Conservation (phyloP, 2,113 vertebrate genomes). For the Gallinago paraguaiae region DNA sequence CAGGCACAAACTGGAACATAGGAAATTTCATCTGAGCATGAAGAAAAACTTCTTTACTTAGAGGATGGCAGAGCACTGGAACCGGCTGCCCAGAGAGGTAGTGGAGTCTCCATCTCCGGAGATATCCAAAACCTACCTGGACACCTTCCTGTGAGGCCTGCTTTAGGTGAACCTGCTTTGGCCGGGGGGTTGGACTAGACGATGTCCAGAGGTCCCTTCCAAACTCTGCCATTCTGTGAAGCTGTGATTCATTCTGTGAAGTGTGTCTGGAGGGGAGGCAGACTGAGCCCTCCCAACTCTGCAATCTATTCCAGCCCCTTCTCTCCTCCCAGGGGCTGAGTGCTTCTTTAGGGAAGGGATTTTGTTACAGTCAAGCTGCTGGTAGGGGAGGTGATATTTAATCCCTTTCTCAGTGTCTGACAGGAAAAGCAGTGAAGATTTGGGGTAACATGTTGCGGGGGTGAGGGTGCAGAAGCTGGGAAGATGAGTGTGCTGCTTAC, state of each 20-base stretch:
- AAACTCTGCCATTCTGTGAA: background rate
- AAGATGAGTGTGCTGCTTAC: background rate
- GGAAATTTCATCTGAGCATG: background rate
- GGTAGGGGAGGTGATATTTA: background rate
- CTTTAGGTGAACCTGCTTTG: background rate
- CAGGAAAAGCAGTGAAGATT: background rate
- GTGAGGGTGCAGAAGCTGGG: background rate
- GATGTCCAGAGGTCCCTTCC: background rate
- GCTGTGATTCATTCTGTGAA: background rate
- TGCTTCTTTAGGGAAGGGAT: fast-evolving
- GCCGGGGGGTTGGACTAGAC: background rate
- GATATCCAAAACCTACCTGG: background rate
- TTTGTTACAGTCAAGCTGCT: background rate
- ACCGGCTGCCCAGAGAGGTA: background rate
- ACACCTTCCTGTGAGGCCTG: background rate
- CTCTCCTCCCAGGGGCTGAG: background rate
- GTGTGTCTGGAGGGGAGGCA: background rate
- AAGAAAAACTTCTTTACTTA: background rate
- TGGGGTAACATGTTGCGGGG: background rate
- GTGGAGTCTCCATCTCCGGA: background rate
- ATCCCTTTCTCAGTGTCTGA: background rate
- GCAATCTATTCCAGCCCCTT: background rate
- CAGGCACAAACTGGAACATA: no score
- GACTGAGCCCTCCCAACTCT: background rate
- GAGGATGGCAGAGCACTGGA: background rate